These are phyloP conservation scores for Drosophila lacteicornis DNA, from an alignment of 1,140 invertebrate genomes.

Conservation along the genomic window DNA sequence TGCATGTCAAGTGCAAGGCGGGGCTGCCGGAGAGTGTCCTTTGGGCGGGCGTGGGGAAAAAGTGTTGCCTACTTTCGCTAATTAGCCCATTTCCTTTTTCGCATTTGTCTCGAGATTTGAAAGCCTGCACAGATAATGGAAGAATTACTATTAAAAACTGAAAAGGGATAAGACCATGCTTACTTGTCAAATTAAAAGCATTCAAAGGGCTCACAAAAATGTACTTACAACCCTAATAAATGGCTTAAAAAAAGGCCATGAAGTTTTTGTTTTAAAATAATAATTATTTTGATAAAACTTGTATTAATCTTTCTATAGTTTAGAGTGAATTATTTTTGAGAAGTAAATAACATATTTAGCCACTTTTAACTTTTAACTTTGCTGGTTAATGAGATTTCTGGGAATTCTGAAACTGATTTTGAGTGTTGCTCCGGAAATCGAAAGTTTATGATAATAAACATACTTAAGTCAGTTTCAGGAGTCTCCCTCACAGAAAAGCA, in stretches of 20 bases:
- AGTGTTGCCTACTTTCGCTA: conserved; percentile 51
- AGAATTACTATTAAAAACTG: conserved; percentile 3
- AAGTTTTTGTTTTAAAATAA: neutral
- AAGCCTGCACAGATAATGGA: neutral
- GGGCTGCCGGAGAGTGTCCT: conserved; percentile 30
- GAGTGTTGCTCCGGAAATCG: neutral
- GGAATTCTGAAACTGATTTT: conserved; percentile 2
- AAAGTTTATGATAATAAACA: conserved; percentile 6
- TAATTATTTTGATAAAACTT: neutral
- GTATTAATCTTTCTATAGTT: neutral
- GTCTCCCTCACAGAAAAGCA: neutral
- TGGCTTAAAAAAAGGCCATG: neutral
- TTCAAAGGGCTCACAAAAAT: neutral
- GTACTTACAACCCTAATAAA: neutral
- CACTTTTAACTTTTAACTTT: no score
- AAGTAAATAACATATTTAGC: no score
- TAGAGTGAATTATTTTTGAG: neutral
- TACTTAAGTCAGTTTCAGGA: conserved; percentile 12
- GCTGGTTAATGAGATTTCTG: neutral
- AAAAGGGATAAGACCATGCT: neutral
- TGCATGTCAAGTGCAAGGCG: conserved; percentile 70
- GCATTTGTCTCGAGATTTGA: conserved; percentile 13
- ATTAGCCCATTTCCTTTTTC: conserved; percentile 64
- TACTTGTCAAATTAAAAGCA: neutral
- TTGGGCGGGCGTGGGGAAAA: neutral